Percentiles rank a stretch among this genome's conserved stretches.
These are phyloP conservation scores for Drosophila niveifrons DNA, from an alignment of 2,888 invertebrate species.

Conservation along the genomic window DNA sequence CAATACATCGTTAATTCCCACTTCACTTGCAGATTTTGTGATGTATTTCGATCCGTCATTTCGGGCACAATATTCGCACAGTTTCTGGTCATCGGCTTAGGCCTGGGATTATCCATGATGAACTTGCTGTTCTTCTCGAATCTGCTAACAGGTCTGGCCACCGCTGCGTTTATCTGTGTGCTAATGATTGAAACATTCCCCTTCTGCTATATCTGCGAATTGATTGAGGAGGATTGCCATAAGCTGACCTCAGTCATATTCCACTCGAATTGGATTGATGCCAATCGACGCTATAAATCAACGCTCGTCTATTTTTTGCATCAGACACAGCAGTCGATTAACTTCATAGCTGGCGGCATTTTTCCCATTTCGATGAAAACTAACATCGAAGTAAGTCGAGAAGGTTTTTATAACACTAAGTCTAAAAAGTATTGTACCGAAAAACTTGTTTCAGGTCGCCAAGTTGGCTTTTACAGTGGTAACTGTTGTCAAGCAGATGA, in stretches of 20 bases:
- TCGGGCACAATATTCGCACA: slow-evolving; percentile 53
- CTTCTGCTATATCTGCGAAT: slow-evolving; percentile 55
- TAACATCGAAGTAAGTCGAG: slow-evolving; percentile 44
- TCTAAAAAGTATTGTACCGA: background rate
- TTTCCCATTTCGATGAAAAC: slow-evolving; percentile 52
- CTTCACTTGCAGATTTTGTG: slow-evolving; percentile 29
- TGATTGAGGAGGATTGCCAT: slow-evolving; percentile 38
- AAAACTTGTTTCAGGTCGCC: slow-evolving; percentile 40
- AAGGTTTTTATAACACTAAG: background rate
- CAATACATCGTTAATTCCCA: background rate
- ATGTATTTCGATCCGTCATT: slow-evolving; percentile 38
- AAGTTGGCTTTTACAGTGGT: slow-evolving; percentile 64
- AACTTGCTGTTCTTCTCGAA: slow-evolving; percentile 56
- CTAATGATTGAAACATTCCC: slow-evolving; percentile 54
- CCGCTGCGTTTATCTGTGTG: slow-evolving; percentile 23
- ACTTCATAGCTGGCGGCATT: slow-evolving; percentile 44
- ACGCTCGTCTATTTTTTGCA: slow-evolving; percentile 42
- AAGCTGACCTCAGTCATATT: slow-evolving; percentile 38
- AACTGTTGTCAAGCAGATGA: slow-evolving; percentile 54
- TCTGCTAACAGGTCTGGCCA: slow-evolving; percentile 34
- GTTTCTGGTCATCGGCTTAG: slow-evolving; percentile 52
- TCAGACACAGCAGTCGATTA: slow-evolving; percentile 39
- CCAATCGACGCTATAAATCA: slow-evolving; percentile 42
- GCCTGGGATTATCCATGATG: slow-evolving; percentile 45
- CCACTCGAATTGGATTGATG: slow-evolving; percentile 55